Evolutionary conservation across 1,140 invertebrate species (phyloP), one percentile per base, ranked within the genome.

Genomic region (Heliconius melpomene): DNA sequence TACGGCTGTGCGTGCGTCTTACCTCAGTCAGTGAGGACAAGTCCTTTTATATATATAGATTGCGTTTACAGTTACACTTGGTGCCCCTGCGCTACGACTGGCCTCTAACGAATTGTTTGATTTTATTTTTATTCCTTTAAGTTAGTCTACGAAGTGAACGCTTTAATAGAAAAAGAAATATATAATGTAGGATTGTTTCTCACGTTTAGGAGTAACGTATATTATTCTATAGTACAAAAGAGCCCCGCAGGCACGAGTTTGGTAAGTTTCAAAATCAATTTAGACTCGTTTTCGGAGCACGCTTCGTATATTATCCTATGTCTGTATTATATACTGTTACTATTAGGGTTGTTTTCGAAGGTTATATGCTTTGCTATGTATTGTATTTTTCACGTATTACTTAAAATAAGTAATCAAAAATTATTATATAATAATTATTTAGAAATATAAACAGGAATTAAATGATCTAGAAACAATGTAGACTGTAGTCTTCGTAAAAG

Each of bases 261-360:
- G 46, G 70, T 77, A 71, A 77, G 76, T 46, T 72, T 77, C 76
- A 77, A 77, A 77, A 77, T 77, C 76, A 77, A 77, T 77, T 77
- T 72, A 40, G 76, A 72, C 70, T 77, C 70, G 46, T 77, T 77
- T 77, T 52, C 76, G 70, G 70, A 77, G 76, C 76, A 77, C 76
- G 76, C 70, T 66, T 46, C 66, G 66, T 70, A 54, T 38, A 72
- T 54, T 77, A 77, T 70, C 76, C 66, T 66, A 38, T 77, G 70
- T 46, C 46, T 52, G 26, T 16, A 29, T 77, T 77, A 72, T 77
- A 72, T 76, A 76, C 60, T 66, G 36, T 13, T 70, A 70, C n/a
- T 36, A 7, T 70, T 29, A 36, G 46, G 60, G 36, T 50, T 71
- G 74, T 26, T 23, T 29, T 29, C 23, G 23, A 66, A 29, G 9